Conservation (phyloP, 2,888 invertebrate species). For the Dryomyza anilis region DNA sequence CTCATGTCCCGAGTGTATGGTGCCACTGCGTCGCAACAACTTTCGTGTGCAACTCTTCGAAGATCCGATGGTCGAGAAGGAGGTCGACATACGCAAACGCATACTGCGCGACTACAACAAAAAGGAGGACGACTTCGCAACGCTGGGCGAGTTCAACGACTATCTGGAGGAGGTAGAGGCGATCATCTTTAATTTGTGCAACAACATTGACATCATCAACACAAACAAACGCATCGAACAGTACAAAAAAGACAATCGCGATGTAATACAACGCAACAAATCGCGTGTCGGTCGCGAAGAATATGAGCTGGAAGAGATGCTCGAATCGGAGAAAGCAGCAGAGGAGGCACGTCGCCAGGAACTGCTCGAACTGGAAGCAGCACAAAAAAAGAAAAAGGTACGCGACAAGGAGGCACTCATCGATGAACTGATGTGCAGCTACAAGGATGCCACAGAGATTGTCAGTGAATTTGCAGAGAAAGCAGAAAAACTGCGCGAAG, state of each 20-base stretch:
- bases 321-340: constrained; percentile 80
- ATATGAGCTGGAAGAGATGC: constrained; percentile 81
- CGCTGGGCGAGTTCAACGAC: constrained; percentile 87
- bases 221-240: constrained; percentile 90
- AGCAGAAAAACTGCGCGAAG: constrained; percentile 71
- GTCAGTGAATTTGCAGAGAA: constrained; percentile 79
- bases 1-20: constrained; percentile 91
- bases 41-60: constrained; percentile 96
- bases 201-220: constrained; percentile 85
- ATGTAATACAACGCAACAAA: constrained; percentile 80
- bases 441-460: constrained; percentile 86
- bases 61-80: constrained; percentile 95
- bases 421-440: constrained; percentile 93
- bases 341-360: constrained; percentile 77
- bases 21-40: constrained; percentile 83
- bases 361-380: constrained; percentile 66
- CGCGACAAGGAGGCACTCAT: constrained; percentile 90
- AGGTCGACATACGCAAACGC: constrained; percentile 90
- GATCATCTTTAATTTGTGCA: constrained; percentile 87
- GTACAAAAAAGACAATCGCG: constrained; percentile 89
- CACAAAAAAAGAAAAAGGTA: constrained; percentile 81
- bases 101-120: constrained; percentile 92
- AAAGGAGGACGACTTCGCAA: constrained; percentile 89
- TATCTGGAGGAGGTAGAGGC: constrained; percentile 95
- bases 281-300: constrained; percentile 79